Conservation (phyloP, 2,888 invertebrate genomes). For the Drosophila multiciliata region DNA sequence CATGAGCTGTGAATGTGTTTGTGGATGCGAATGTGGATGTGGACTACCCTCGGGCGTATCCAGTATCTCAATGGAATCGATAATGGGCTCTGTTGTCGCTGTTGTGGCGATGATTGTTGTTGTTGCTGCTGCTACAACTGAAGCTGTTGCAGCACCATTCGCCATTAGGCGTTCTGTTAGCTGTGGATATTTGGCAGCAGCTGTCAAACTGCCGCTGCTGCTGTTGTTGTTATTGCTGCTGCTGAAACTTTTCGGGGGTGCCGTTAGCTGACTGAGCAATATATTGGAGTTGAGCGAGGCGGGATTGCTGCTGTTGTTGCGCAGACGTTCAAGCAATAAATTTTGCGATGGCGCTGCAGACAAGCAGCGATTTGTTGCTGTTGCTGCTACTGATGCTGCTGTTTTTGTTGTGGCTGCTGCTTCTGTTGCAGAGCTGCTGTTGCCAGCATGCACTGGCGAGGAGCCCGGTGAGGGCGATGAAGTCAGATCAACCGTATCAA, state of each 20-base stretch:
- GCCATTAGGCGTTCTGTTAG: slow-evolving; percentile 79
- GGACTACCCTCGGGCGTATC: slow-evolving; percentile 83
- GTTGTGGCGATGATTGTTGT: slow-evolving; percentile 16
- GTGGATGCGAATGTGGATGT: slow-evolving; percentile 73
- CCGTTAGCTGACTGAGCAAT: slow-evolving; percentile 70
- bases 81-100: slow-evolving; percentile 42
- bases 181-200: slow-evolving; percentile 76
- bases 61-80: slow-evolving; percentile 83
- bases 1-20: slow-evolving; percentile 30
- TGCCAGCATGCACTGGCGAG: slow-evolving; percentile 73
- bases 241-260: slow-evolving; percentile 65
- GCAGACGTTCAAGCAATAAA: slow-evolving; percentile 49
- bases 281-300: slow-evolving; percentile 62
- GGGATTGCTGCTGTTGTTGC: slow-evolving; percentile 36
- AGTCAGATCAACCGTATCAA: slow-evolving; percentile 83
- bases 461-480: slow-evolving; percentile 83
- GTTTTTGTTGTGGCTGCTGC: slow-evolving; percentile 8
- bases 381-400: slow-evolving; percentile 17
- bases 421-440: slow-evolving; percentile 18
- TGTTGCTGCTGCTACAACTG: slow-evolving; percentile 7
- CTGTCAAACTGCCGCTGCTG: slow-evolving; percentile 39
- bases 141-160: slow-evolving; percentile 60
- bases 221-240: slow-evolving; percentile 34
- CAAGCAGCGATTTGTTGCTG: slow-evolving; percentile 20
- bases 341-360: slow-evolving; percentile 31